Evolutionary conservation across 2,113 vertebrate species (phyloP).

Genomic region (Chionomys nivalis): DNA sequence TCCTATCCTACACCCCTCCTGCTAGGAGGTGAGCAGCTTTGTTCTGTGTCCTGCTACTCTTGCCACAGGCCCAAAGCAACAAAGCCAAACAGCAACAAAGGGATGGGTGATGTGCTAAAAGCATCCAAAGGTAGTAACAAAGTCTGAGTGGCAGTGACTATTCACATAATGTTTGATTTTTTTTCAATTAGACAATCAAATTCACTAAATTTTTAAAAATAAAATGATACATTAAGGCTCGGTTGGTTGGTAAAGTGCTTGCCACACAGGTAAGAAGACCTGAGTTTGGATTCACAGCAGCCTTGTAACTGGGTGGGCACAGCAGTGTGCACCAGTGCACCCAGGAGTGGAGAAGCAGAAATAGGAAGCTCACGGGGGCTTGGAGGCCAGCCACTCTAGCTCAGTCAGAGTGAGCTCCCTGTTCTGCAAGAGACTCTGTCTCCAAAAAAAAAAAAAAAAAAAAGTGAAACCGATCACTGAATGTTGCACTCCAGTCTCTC

Average conservation of each 20-base stretch:
- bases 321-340: background rate
- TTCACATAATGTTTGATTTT: background rate
- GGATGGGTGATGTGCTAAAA: background rate
- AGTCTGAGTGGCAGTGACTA: background rate
- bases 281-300: background rate
- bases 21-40: background rate
- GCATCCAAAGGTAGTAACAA: conserved; percentile 9
- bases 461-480: background rate
- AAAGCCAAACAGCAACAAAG: background rate
- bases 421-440: background rate
- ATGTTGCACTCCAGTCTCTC: background rate
- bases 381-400: background rate
- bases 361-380: background rate
- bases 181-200: background rate
- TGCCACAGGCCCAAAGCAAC: background rate
- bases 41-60: background rate
- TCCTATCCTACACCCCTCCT: background rate
- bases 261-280: background rate
- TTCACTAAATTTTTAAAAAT: background rate
- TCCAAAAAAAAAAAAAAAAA: background rate
- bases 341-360: background rate
- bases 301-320: too few relatives aligned
- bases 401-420: background rate
- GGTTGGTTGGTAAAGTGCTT: background rate
- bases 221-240: background rate